Conservation (phyloP, 1,140 invertebrate genomes). For the Platyscapa corneri region DNA sequence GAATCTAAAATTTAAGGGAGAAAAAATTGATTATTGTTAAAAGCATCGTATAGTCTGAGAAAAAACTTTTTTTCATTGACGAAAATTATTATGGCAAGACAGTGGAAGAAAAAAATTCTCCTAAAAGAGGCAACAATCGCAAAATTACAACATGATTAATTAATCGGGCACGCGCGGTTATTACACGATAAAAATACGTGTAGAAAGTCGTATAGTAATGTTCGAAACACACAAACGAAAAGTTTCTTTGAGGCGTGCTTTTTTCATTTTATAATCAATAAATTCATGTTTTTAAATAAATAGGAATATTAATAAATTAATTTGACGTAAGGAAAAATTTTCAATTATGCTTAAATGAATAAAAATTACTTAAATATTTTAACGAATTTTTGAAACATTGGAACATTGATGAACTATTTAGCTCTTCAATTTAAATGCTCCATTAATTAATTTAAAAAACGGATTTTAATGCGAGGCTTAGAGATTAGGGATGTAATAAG, state of each 20-base stretch:
- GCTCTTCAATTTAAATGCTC: background rate
- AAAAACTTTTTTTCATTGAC: slow-evolving; percentile 15
- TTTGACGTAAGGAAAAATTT: background rate
- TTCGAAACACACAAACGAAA: slow-evolving; percentile 10
- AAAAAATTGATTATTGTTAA: background rate
- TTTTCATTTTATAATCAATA: slow-evolving; percentile 4
- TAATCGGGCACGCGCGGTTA: slow-evolving; percentile 37
- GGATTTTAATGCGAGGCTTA: slow-evolving; percentile 14
- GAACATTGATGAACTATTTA: background rate
- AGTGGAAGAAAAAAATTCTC: slow-evolving; percentile 34
- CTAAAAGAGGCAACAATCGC: slow-evolving; percentile 43
- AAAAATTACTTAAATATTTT: background rate
- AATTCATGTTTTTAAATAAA: background rate
- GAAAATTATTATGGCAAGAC: slow-evolving; percentile 50
- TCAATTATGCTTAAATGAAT: background rate
- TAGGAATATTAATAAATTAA: background rate
- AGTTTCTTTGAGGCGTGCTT: slow-evolving; percentile 8
- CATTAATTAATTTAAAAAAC: background rate
- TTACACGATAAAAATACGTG: slow-evolving; percentile 4
- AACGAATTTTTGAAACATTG: background rate
- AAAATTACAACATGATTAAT: slow-evolving; percentile 40
- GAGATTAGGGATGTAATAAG: slow-evolving; percentile 8
- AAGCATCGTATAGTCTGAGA: background rate
- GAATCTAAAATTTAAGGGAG: background rate
- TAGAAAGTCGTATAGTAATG: slow-evolving; percentile 12